Conservation (phyloP, 2,113 vertebrate genomes). For the Callocephalon fimbriatum region DNA sequence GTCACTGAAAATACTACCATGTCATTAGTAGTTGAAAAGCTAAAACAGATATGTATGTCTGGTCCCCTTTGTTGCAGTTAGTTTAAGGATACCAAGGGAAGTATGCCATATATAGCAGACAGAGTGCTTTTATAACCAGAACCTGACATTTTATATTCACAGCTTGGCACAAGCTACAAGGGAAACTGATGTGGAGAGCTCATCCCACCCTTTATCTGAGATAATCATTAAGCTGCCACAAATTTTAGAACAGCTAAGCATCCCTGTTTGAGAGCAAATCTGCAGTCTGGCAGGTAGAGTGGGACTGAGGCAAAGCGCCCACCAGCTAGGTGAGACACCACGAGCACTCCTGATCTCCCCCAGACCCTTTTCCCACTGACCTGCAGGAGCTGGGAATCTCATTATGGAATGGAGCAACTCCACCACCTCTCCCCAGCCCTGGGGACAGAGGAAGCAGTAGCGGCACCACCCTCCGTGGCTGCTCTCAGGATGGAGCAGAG, state of each 20-base stretch:
- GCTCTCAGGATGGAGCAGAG: neutral
- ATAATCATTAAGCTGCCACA: neutral
- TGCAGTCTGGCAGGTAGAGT: neutral
- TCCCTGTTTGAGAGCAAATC: neutral
- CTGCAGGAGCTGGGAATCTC: neutral
- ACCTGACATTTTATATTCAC: neutral
- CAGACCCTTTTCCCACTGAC: neutral
- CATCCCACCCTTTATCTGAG: neutral
- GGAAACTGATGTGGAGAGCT: neutral
- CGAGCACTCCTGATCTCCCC: neutral
- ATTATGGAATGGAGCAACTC: neutral
- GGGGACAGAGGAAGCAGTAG: neutral
- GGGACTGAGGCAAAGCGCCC: neutral
- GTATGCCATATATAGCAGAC: neutral
- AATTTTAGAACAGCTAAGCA: neutral
- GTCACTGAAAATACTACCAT: neutral
- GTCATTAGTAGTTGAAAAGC: neutral
- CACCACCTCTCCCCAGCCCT: accelerated
- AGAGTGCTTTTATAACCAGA: slow-evolving; percentile 10
- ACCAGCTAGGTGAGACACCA: neutral
- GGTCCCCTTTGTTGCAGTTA: neutral
- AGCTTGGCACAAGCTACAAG: neutral
- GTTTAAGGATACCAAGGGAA: slow-evolving; percentile 5
- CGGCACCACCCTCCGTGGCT: neutral
- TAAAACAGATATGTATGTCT: neutral